A percentile compares a stretch with the other conserved stretches of the same genome.
Conservation (phyloP, 2,888 invertebrate species). For the Monopis laevigella region DNA sequence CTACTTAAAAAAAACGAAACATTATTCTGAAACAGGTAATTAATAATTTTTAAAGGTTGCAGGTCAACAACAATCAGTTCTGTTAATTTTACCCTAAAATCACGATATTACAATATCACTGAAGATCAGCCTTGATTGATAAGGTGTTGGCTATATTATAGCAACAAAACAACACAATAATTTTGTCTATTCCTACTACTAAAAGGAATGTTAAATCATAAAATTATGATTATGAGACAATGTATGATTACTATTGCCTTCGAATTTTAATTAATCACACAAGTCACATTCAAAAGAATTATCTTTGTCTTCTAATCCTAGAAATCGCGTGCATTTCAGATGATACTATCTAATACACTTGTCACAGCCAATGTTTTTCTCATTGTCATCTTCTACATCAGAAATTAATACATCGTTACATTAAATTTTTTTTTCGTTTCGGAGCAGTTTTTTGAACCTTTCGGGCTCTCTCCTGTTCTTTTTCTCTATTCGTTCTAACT, state of each 20-base stretch:
- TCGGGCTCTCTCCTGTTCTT: slow-evolving; percentile 15
- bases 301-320: slow-evolving; percentile 16
- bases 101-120: slow-evolving; percentile 6
- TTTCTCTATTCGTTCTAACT: slow-evolving; percentile 20
- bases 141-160: slow-evolving; percentile 15
- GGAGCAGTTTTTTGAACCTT: slow-evolving; percentile 17
- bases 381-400: slow-evolving; percentile 24
- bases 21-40: no score
- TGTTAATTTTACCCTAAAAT: slow-evolving; percentile 15
- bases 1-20: neutral
- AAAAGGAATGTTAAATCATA: no score
- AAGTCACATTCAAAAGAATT: slow-evolving; percentile 20
- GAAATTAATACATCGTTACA: slow-evolving; percentile 21
- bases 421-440: slow-evolving; percentile 20
- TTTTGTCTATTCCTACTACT: no score
- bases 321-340: slow-evolving; percentile 21
- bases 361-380: no score
- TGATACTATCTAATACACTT: slow-evolving; percentile 18
- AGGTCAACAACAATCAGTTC: slow-evolving; percentile 13
- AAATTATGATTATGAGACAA: no score
- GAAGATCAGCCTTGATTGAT: slow-evolving; percentile 15
- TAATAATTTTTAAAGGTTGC: slow-evolving; percentile 11
- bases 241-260: slow-evolving; percentile 13
- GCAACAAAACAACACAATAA: slow-evolving; percentile 12
- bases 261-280: no score